A percentile compares a stretch with the other conserved stretches of the same genome.
Conservation (phyloP, 2,888 invertebrate species). For the Megalurothrips usitatus region DNA sequence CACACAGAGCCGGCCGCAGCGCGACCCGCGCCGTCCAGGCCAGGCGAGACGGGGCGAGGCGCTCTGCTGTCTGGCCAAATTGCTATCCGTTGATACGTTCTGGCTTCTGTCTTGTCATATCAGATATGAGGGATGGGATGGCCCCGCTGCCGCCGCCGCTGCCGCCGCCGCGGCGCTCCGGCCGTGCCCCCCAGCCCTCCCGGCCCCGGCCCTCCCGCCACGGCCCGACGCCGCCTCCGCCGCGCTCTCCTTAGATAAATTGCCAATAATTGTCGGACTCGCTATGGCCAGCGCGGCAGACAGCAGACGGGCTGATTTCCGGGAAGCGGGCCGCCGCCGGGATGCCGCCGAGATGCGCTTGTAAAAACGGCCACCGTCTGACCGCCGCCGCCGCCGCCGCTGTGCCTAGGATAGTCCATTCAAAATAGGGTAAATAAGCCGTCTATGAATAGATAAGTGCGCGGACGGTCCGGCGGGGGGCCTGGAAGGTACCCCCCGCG, state of each 20-base stretch:
- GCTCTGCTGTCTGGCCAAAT: conserved; percentile 21
- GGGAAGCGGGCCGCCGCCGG: not conserved
- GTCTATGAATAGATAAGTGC: conserved; percentile 19
- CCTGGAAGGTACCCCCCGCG: not conserved
- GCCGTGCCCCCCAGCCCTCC: not conserved
- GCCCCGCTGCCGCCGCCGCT: not conserved
- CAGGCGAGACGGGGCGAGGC: conserved; percentile 24
- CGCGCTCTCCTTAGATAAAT: conserved; percentile 8
- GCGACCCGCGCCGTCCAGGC: not conserved
- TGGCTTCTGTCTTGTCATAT: conserved; percentile 26
- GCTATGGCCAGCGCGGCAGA: not conserved
- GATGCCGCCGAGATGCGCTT: not conserved
- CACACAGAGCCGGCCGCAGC: too few relatives aligned
- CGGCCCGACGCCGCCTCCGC: not conserved
- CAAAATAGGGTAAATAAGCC: conserved; percentile 17
- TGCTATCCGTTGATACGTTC: conserved; percentile 13
- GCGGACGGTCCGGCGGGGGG: not conserved
- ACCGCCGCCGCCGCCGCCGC: not conserved
- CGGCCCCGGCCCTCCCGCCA: not conserved
- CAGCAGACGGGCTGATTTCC: not conserved
- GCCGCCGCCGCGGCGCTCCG: not conserved
- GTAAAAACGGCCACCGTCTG: not conserved
- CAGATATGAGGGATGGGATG: conserved; percentile 11
- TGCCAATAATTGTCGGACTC: conserved; percentile 17
- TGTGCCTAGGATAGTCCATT: too few relatives aligned